phyloP scores from a whole-genome alignment of 2,113 vertebrate genomes.

The Percopsis transmontana region DNA sequence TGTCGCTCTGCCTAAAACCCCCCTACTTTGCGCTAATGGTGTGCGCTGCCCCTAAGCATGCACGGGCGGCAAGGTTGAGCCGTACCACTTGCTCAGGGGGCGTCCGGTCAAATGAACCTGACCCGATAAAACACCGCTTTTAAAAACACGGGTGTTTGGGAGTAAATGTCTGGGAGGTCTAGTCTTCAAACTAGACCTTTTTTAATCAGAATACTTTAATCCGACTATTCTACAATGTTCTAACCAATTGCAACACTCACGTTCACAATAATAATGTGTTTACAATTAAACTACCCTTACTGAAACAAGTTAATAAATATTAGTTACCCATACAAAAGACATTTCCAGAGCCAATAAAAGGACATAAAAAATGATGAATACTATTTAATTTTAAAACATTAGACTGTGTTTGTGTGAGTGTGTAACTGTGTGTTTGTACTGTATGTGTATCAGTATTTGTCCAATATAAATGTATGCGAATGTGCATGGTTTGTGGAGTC shows the following conservation, averaged over 20 bases:
- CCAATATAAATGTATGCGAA: too few species aligned
- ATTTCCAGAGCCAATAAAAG: not conserved
- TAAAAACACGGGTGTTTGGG: slow-evolving; percentile 40
- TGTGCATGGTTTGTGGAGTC: not conserved
- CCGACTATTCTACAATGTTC: not conserved
- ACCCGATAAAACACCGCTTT: slow-evolving; percentile 35
- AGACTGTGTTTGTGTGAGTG: too few species aligned
- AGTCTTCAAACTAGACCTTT: slow-evolving; percentile 1
- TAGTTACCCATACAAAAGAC: not conserved
- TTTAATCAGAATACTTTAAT: slow-evolving; percentile 16
- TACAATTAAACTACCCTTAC: not conserved
- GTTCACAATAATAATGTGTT: not conserved
- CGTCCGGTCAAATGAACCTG: slow-evolving; percentile 32
- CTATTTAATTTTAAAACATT: too few species aligned
- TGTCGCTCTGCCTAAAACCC: not conserved
- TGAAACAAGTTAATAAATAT: not conserved
- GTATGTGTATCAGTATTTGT: too few species aligned
- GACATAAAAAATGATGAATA: not conserved
- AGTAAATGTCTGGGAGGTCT: slow-evolving; percentile 45
- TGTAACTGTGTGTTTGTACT: too few species aligned
- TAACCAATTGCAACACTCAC: slow-evolving; percentile 17
- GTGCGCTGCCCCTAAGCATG: slow-evolving; percentile 1
- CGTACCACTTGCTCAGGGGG: slow-evolving; percentile 23
- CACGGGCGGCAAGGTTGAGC: slow-evolving; percentile 12
- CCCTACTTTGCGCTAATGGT: slow-evolving; percentile 15